phyloP scores from a whole-genome alignment of 1,140 invertebrate species.

The Coenobita brevimanus region DNA sequence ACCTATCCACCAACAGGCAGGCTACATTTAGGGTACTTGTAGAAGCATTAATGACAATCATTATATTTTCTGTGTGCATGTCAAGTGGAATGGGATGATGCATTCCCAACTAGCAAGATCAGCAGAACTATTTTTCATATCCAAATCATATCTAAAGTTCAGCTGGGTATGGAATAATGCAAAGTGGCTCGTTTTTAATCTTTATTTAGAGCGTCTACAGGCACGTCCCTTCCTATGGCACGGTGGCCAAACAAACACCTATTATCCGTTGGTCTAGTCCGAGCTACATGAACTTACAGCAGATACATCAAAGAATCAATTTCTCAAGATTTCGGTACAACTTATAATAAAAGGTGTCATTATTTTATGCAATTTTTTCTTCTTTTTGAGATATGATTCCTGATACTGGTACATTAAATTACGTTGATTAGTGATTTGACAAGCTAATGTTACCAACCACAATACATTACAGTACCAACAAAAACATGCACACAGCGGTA shows the following conservation, averaged over 20 bases:
- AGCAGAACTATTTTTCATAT: too few relatives aligned
- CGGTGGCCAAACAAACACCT: constrained; percentile 55
- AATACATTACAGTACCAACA: constrained; percentile 59
- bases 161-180: not conserved
- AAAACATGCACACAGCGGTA: constrained; percentile 64
- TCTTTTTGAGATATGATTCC: constrained; percentile 43
- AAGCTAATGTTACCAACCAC: constrained; percentile 62
- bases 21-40: too few relatives aligned
- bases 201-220: constrained; percentile 68
- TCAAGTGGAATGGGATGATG: too few relatives aligned
- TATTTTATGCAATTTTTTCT: constrained; percentile 12
- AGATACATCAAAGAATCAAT: constrained; percentile 53
- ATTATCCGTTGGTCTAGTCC: constrained; percentile 51
- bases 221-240: constrained; percentile 65
- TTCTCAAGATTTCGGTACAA: constrained; percentile 35
- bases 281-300: constrained; percentile 54
- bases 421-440: constrained; percentile 60
- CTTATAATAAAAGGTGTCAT: constrained; percentile 30
- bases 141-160: too few relatives aligned
- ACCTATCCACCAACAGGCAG: too few relatives aligned
- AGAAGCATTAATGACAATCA: too few relatives aligned
- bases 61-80: too few relatives aligned
- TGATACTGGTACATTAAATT: constrained; percentile 52
- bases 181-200: not conserved
- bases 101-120: too few relatives aligned